Base-by-base conservation (phyloP, 2,113 vertebrate species). In the Ploceus nigricollis region DNA sequence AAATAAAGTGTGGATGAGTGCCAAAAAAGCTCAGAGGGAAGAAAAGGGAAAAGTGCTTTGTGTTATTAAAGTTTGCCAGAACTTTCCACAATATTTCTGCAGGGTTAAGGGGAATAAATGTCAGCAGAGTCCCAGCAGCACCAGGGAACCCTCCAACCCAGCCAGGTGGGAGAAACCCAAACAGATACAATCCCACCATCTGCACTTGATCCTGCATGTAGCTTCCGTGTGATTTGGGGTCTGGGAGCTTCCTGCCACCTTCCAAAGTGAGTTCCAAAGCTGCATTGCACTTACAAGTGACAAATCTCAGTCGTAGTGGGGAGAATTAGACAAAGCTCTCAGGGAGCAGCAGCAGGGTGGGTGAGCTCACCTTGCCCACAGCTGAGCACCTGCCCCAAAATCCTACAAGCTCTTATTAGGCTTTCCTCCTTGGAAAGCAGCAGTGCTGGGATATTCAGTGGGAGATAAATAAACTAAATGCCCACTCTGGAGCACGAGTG, bases 401-500 rank as follows among this genome's bases (percentile, higher is more conserved):
- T 42, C 35, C 64, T 44, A 1, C 4, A 21, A 2, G 4, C 3
- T 13, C 68, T 14, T 11, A 14, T 16, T 9, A 17, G 48, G 33
- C n/a, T 21, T 37, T 83, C 10, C 45, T 51, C 6, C 31, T 33
- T 22, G 13, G 35, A 15, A 37, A 1, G 2, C 56, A 17, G 47
- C 18, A 19, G 24, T 2, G 16, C 15, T 20, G 25, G 24, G 11
- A 16, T 13, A 16, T 31, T 53, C 11, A 40, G 39, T 0, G 13
- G 7, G 13, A 20, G 6, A 45, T 7, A 48, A 70, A 28, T 6
- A 56, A 40, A 24, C 2, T 13, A 2, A 27, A 2, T 2, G 0
- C 6, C 12, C 2, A 2, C 13, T 8, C 33, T 23, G 16, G 11
- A 42, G 35, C 7, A 14, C 0, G 0, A 33, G 4, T 13, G 13